These are phyloP conservation scores for Copidosoma aretas DNA, from an alignment of 2,888 invertebrate genomes.

Conservation along the genomic window DNA sequence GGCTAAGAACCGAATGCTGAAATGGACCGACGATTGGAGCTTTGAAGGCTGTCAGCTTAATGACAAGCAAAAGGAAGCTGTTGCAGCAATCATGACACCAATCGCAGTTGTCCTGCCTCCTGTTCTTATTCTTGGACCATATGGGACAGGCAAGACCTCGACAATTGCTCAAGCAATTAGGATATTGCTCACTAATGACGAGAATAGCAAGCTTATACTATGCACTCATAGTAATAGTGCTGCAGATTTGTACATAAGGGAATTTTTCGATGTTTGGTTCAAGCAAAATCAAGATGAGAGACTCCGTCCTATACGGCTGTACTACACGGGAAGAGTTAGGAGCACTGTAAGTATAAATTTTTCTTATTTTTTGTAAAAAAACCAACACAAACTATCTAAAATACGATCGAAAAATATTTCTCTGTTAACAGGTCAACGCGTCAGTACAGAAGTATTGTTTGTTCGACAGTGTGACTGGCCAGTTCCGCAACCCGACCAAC, in stretches of 20 bases:
- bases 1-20: constrained; percentile 1
- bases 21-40: constrained; percentile 30
- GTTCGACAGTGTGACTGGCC: constrained; percentile 66
- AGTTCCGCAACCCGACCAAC: constrained; percentile 73
- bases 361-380: too few relatives aligned
- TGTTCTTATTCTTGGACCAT: constrained; percentile 78
- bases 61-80: constrained; percentile 79
- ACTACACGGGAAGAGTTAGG: constrained; percentile 80
- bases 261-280: constrained; percentile 81
- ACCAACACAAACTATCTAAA: too few relatives aligned
- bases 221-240: constrained; percentile 90
- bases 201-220: constrained; percentile 74
- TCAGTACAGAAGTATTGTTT: constrained; percentile 71
- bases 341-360: constrained; percentile 71
- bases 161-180: constrained; percentile 71
- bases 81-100: constrained; percentile 77
- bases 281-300: constrained; percentile 72
- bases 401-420: too few relatives aligned
- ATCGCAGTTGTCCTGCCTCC: constrained; percentile 71
- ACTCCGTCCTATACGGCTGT: constrained; percentile 73
- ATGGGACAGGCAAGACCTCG: constrained; percentile 88
- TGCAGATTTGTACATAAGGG: constrained; percentile 84
- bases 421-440: constrained; percentile 50
- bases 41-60: constrained; percentile 72
- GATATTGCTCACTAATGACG: constrained; percentile 66